Percentiles rank a stretch among this genome's conserved stretches.
Conservation (phyloP, 2,888 invertebrate species). For the Drosophila picticornis region DNA sequence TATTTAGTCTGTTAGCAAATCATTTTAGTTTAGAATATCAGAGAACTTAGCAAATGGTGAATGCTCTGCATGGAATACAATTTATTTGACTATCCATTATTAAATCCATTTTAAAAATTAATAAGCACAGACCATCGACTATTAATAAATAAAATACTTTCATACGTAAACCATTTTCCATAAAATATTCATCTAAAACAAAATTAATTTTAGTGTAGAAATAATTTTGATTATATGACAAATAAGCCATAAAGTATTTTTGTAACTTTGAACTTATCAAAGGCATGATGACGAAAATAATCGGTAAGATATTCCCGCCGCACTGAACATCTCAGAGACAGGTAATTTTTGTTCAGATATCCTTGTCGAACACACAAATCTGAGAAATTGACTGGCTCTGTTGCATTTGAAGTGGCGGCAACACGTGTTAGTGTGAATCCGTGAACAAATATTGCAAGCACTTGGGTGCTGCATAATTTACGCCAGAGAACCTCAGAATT, state of each 20-base stretch:
- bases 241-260: background rate
- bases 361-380: background rate
- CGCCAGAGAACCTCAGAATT: conserved; percentile 42
- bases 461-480: conserved; percentile 64
- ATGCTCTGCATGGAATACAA: background rate
- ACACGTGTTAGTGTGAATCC: conserved; percentile 5
- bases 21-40: background rate
- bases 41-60: background rate
- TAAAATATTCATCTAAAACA: background rate
- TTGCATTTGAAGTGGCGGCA: conserved; percentile 9
- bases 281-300: background rate
- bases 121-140: too few species aligned
- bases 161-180: background rate
- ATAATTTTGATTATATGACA: background rate
- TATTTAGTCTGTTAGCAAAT: background rate
- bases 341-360: conserved; percentile 4
- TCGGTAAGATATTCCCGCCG: background rate
- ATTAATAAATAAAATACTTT: background rate
- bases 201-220: background rate
- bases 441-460: conserved; percentile 54
- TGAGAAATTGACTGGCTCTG: background rate
- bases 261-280: background rate
- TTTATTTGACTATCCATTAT: background rate
- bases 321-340: background rate
- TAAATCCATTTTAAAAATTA: background rate